phyloP scores from a whole-genome alignment of 2,113 vertebrate genomes.

The Mungos mungo region DNA sequence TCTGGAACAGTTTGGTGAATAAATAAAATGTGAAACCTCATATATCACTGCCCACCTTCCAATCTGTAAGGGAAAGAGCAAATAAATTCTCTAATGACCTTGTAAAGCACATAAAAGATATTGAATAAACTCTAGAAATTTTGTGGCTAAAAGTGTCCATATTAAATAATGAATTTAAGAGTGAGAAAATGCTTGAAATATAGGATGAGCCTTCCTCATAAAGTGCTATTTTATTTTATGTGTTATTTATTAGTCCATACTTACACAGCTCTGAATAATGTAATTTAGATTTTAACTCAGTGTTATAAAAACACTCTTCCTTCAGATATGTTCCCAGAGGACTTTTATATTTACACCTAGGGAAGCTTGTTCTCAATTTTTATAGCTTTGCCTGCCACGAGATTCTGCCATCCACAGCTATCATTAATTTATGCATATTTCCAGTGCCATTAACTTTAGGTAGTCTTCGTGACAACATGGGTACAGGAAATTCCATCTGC shows the following conservation, averaged over 20 bases:
- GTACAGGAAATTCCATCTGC: constrained; percentile 40
- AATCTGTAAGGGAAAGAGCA: constrained; percentile 91
- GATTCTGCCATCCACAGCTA: constrained; percentile 76
- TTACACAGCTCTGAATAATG: constrained; percentile 80
- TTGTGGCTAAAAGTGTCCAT: constrained; percentile 82
- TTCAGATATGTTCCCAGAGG: constrained; percentile 78
- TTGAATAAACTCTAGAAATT: constrained; percentile 87
- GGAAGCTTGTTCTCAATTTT: constrained; percentile 80
- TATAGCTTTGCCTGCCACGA: constrained; percentile 78
- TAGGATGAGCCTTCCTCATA: constrained; percentile 76
- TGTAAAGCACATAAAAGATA: constrained; percentile 90
- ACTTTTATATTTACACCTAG: constrained; percentile 82
- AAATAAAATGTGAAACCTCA: constrained; percentile 93
- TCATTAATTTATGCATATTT: constrained; percentile 81
- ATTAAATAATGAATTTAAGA: constrained; percentile 84
- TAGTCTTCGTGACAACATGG: constrained; percentile 74
- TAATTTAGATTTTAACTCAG: constrained; percentile 83
- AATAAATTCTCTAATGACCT: constrained; percentile 95
- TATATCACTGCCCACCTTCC: constrained; percentile 93
- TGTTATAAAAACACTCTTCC: constrained; percentile 82
- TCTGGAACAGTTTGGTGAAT: constrained; percentile 95
- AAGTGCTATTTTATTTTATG: constrained; percentile 83
- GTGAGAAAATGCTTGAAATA: constrained; percentile 81
- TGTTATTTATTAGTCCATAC: constrained; percentile 83
- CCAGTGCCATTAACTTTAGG: constrained; percentile 77